Evolutionary conservation across 2,888 invertebrate species (phyloP), one percentile per base, ranked within the genome.

Genomic region (Diaperis boleti): DNA sequence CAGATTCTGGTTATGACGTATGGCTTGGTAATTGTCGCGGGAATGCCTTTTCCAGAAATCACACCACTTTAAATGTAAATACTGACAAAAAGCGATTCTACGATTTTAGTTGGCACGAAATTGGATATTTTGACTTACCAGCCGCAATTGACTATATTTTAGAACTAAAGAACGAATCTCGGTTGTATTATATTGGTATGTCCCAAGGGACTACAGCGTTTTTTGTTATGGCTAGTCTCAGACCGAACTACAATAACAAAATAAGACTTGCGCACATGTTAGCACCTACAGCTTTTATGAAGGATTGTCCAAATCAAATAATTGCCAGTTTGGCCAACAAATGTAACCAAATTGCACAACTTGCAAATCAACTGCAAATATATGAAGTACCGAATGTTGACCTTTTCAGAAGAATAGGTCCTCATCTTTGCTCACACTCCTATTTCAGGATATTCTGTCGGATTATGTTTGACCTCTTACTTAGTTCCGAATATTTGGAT

Each of bases 81-180:
- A 64, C 74, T 6, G 68, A 69, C 1, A 77, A 81, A 1, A 69
- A 83, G 82, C 61, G 74, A 22, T 83, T 81, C 72, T 69, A 52
- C 68, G 13, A 15, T n/a, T 62, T 82, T 77, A 90, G 90, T 70
- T 93, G 89, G 87, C 89, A 92, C 76, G 90, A 94, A 74, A 90
- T 92, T 78, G 92, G 91, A 0, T 80, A 83, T 61, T 87, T 87
- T 74, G 94, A 95, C 77, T 75, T 93, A 0, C 91, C 93, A 4
- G 89, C 91, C 0, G 89, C 88, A 84, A 86, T 94, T 17, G 89
- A 93, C 75, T 86, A 88, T 74, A 83, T 89, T 8, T 73, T 88
- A 1, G 72, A 78, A 15, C 78, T 80, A 26, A 89, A 89, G 0
- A 83, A 84, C 0, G 83, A 85, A 14, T 61, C 82, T 1, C 84